Conservation (phyloP, 2,888 invertebrate species). For the Uloborus plumipes region DNA sequence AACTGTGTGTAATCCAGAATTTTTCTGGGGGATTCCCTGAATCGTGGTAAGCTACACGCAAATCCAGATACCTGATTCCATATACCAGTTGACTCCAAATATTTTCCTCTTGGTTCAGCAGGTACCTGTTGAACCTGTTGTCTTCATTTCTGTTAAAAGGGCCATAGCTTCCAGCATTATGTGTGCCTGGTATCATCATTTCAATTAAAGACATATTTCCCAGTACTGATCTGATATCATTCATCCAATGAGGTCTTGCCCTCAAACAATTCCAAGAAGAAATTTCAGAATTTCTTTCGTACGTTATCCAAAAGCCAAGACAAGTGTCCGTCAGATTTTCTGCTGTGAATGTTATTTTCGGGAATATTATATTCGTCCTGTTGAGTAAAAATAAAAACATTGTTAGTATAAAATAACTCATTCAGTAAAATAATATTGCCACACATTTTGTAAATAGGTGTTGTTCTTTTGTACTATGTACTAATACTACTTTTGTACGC, state of each 20-base stretch:
- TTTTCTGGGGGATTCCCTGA: constrained; percentile 19
- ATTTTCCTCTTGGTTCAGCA: constrained; percentile 80
- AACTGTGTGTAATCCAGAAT: constrained; percentile 68
- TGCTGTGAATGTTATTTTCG: constrained; percentile 63
- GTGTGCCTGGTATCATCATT: constrained; percentile 66
- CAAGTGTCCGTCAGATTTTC: constrained; percentile 56
- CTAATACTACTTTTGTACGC: too few species aligned
- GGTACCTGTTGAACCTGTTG: constrained; percentile 52
- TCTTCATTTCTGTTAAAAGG: constrained; percentile 72
- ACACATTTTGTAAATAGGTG: too few species aligned
- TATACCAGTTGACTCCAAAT: constrained; percentile 88
- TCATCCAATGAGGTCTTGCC: constrained; percentile 65
- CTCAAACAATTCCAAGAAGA: constrained; percentile 51
- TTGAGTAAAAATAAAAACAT: constrained; percentile 9
- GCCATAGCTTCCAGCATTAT: constrained; percentile 67
- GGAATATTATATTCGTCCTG: constrained; percentile 68
- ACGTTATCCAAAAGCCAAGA: constrained; percentile 51
- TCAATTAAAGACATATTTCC: constrained; percentile 50
- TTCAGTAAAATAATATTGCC: too few species aligned
- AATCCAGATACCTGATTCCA: constrained; percentile 77
- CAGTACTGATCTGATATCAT: constrained; percentile 27
- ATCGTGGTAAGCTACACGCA: constrained; percentile 63
- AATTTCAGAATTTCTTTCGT: constrained; percentile 10
- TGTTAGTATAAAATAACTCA: too few species aligned
- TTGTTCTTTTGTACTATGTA: too few species aligned